These are phyloP conservation scores for Cichladusa arquata DNA, from an alignment of 2,113 vertebrate genomes.

Conservation along the genomic window DNA sequence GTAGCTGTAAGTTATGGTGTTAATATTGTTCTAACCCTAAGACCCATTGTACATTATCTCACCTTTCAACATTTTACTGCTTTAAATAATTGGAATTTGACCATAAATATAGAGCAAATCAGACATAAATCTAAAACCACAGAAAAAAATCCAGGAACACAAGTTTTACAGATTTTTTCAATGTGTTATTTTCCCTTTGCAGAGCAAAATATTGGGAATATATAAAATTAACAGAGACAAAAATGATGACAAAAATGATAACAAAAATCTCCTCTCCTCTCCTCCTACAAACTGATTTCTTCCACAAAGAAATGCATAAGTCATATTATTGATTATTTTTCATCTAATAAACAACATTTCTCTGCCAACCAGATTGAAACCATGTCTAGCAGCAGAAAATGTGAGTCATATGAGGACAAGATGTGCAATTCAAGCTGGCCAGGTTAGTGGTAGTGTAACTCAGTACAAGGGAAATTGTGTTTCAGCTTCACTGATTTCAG, in stretches of 20 bases:
- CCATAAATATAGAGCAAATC: background rate
- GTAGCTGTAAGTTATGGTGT: background rate
- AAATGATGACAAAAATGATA: background rate
- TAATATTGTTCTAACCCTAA: background rate
- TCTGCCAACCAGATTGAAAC: background rate
- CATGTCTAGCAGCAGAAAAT: background rate
- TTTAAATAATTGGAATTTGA: background rate
- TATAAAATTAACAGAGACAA: background rate
- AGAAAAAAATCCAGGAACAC: background rate
- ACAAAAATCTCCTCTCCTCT: background rate
- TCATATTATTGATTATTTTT: background rate
- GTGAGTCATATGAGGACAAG: background rate
- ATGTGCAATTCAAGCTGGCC: background rate
- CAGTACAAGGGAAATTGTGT: background rate
- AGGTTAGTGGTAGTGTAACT: background rate
- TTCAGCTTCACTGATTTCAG: slow-evolving; percentile 7
- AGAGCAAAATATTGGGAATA: background rate
- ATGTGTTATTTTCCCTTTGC: background rate
- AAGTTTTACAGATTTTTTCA: background rate
- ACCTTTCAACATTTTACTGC: background rate
- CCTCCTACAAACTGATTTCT: background rate
- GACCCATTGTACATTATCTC: background rate
- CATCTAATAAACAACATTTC: background rate
- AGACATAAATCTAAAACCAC: background rate
- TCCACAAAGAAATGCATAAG: background rate